These are phyloP conservation scores for Noctua fimbriata DNA, from an alignment of 2,888 invertebrate genomes.

Conservation along the genomic window DNA sequence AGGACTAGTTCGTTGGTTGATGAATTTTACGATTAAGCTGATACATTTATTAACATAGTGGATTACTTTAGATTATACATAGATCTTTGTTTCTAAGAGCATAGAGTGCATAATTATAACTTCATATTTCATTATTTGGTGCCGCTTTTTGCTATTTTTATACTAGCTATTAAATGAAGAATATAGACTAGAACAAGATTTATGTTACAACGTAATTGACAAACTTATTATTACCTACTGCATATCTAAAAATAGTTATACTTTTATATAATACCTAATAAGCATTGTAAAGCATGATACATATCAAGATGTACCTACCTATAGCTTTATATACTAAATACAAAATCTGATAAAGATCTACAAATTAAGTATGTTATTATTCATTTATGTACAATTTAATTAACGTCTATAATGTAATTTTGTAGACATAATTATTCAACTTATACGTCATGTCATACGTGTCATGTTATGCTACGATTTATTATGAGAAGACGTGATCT, in stretches of 20 bases:
- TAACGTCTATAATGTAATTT: not conserved
- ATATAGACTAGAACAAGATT: not conserved
- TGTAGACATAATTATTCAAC: not conserved
- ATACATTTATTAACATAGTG: conserved; percentile 4
- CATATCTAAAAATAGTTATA: not conserved
- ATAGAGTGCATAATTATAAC: not conserved
- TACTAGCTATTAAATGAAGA: not conserved
- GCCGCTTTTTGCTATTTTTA: not conserved
- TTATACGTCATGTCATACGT: not conserved
- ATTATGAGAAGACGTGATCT: conserved; percentile 11
- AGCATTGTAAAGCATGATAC: not conserved
- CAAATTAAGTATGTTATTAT: not conserved
- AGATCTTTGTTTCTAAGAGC: not conserved
- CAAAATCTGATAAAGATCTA: not conserved
- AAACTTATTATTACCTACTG: not conserved
- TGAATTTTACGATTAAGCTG: not conserved
- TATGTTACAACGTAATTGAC: not conserved
- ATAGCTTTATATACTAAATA: not conserved
- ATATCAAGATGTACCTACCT: not conserved
- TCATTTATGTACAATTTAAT: not conserved
- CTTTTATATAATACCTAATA: not conserved
- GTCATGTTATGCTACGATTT: not conserved
- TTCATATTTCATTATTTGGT: not conserved
- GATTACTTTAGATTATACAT: not conserved
- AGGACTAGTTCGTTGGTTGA: not conserved